Conservation (phyloP, 2,797 vertebrate species). For the Saxicola maurus region DNA sequence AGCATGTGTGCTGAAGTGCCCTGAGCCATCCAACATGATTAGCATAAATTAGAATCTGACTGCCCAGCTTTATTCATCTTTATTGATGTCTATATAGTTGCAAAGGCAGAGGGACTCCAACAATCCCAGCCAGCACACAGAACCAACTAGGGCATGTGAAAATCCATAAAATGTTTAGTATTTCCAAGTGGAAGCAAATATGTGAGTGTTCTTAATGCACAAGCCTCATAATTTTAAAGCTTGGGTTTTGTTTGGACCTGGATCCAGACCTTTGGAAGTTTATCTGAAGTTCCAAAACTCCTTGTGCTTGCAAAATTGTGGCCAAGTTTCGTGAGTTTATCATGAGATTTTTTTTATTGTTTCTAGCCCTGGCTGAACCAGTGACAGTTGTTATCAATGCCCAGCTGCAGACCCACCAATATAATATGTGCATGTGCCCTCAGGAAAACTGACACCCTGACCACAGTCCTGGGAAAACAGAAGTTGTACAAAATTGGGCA, state of each 20-base stretch:
- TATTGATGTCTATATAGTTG: slow-evolving; percentile 49
- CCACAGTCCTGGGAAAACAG: neutral
- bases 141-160: slow-evolving; percentile 21
- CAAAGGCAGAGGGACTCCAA: neutral
- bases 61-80: slow-evolving; percentile 48
- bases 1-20: slow-evolving; percentile 48
- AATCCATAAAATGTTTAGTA: slow-evolving; percentile 36
- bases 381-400: neutral
- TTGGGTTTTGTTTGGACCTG: slow-evolving; percentile 33
- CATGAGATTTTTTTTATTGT: neutral
- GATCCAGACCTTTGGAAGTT: slow-evolving; percentile 15
- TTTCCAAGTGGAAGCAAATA: slow-evolving; percentile 9
- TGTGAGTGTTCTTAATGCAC: neutral
- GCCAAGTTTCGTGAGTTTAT: neutral
- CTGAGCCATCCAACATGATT: slow-evolving; percentile 44
- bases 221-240: neutral
- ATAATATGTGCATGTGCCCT: neutral
- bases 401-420: neutral
- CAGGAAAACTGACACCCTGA: neutral
- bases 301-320: slow-evolving; percentile 2
- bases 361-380: neutral
- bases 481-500: neutral
- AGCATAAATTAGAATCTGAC: slow-evolving; percentile 59
- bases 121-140: neutral
- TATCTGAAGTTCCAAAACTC: slow-evolving; percentile 30